Evolutionary conservation across 2,113 vertebrate genomes (phyloP), one percentile per base, ranked within the genome.

Genomic region (Clarias macrocephalus): DNA sequence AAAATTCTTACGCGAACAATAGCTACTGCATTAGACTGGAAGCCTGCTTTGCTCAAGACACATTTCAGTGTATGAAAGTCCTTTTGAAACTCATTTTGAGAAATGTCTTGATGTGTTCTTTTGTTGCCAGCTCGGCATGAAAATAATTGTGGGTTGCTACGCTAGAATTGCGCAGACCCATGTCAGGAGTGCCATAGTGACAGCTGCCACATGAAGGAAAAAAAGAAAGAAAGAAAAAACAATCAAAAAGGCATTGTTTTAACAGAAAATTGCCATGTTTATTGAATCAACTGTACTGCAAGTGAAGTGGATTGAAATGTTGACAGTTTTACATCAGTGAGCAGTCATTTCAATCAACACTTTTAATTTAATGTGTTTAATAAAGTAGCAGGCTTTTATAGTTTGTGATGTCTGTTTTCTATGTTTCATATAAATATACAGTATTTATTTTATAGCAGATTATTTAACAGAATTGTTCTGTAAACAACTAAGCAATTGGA

Each of bases 121-220:
- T 90, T 90, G 85, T 89, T 89, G 80, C 65, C 52, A 72, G 73
- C 73, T 72, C 84, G 83, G 89, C 62, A 48, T 88, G 80, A 83
- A 86, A 73, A 89, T 89, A 89, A 88, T 88, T 86, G 84, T 86
- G 60, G 86, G 86, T 85, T 88, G 89, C 84, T 86, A 62, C 73
- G 37, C 42, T 89, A 28, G 28, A 83, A 79, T 85, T 88, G 80
- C 62, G 66, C 57, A 73, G 86, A 73, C 80, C 73, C 25, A 75
- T 88, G 68, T 30, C 25, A 68, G 62, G 12, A 83, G 81, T 68
- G 33, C 9, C 65, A 83, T 66, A 86, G 82, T 89, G 86, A 80
- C 89, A 89, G 80, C 73, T 85, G 63, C 42, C 57, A 83, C 73
- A 56, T 81, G 54, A 80, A 15, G 37, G 1, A 79, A 56, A 63